Evolutionary conservation across 2,113 vertebrate species (phyloP).

Genomic region (Smithornis capensis): DNA sequence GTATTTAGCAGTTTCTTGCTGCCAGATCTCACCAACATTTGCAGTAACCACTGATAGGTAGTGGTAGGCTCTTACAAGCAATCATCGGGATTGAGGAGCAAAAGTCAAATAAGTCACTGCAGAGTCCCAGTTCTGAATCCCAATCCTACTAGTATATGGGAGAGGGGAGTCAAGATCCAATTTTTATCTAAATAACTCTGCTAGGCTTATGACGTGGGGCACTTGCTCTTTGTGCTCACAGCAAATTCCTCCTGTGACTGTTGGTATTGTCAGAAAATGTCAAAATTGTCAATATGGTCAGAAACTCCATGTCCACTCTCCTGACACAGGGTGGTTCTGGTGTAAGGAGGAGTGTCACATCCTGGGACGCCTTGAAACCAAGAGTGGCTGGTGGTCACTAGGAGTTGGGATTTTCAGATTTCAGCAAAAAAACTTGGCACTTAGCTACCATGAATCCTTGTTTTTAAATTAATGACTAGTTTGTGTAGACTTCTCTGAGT

Average conservation of each 20-base stretch:
- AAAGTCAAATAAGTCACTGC: background rate
- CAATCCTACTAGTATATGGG: background rate
- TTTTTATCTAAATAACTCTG: background rate
- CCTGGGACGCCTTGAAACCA: background rate
- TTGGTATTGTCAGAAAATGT: background rate
- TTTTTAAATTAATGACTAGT: background rate
- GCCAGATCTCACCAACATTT: background rate
- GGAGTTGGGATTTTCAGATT: background rate
- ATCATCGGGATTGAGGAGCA: background rate
- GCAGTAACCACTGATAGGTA: background rate
- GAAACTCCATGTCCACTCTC: background rate
- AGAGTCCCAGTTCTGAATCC: background rate
- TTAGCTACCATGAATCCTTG: background rate
- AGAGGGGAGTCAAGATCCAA: fast-evolving
- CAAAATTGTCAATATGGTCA: background rate
- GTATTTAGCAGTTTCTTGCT: background rate
- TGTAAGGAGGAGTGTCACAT: background rate
- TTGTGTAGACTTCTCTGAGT: background rate
- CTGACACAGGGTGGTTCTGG: background rate
- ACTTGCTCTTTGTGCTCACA: background rate
- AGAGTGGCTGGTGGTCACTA: background rate
- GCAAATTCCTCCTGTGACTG: background rate
- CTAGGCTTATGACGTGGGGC: fast-evolving
- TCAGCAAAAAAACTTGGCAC: background rate
- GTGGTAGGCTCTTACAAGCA: background rate